These are phyloP conservation scores for Drosophila dives DNA, from an alignment of 2,888 invertebrate species.

Conservation along the genomic window DNA sequence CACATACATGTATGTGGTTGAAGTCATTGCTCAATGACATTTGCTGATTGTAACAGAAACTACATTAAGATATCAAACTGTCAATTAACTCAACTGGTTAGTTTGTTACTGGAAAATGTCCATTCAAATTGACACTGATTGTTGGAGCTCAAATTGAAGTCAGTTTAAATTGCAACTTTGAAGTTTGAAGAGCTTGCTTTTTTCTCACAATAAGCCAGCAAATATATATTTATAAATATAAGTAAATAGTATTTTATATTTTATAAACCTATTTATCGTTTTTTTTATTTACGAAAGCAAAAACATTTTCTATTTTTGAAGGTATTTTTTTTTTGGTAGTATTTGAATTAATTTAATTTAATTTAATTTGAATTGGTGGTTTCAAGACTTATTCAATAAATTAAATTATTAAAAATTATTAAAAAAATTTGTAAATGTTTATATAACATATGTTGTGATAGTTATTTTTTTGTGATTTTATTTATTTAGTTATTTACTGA, in stretches of 20 bases:
- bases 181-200: background rate
- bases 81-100: slow-evolving; percentile 6
- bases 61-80: background rate
- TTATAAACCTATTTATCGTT: too few species aligned
- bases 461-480: too few species aligned
- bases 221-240: too few species aligned
- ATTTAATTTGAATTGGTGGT: too few species aligned
- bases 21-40: slow-evolving; percentile 51
- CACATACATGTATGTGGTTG: slow-evolving; percentile 32
- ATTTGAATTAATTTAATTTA: too few species aligned
- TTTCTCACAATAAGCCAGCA: background rate
- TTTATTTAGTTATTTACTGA: too few species aligned
- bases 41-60: slow-evolving; percentile 30
- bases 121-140: slow-evolving; percentile 5
- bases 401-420: too few species aligned
- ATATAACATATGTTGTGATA: background rate
- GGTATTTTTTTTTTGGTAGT: too few species aligned
- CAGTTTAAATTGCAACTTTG: background rate
- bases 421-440: background rate
- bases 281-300: too few species aligned
- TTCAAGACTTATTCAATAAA: background rate
- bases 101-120: background rate
- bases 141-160: background rate
- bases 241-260: too few species aligned
- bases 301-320: too few species aligned